Evolutionary conservation across 35 echinoderm and acorn worm species (phyloP).

Genomic region (Ophiothrix spiculata): DNA sequence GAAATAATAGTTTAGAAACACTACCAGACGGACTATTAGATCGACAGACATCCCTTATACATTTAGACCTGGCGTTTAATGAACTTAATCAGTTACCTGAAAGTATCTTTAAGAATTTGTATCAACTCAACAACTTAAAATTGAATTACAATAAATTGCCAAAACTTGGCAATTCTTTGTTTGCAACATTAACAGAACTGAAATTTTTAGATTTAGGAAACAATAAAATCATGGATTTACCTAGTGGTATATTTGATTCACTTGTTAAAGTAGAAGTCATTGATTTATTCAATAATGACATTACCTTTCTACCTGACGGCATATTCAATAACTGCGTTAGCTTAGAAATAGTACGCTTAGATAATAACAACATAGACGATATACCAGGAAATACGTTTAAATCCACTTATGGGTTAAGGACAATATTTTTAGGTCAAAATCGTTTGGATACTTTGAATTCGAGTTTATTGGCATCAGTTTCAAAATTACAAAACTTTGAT

Average conservation of each 20-base stretch:
- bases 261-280: not conserved
- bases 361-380: not conserved
- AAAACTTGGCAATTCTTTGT: not conserved
- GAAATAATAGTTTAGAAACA: not conserved
- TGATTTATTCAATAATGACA: not conserved
- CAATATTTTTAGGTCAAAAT: not conserved
- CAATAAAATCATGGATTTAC: not conserved
- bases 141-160: not conserved
- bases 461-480: not conserved
- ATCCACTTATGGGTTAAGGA: not conserved
- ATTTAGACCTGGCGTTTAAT: not conserved
- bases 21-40: not conserved
- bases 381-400: not conserved
- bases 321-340: not conserved
- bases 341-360: not conserved
- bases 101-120: not conserved
- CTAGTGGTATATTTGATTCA: not conserved
- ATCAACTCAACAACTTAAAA: not conserved
- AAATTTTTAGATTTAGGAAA: not conserved
- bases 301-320: not conserved
- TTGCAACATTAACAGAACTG: not conserved
- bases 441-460: not conserved
- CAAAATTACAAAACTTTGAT: not conserved
- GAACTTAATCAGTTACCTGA: not conserved
- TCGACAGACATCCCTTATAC: not conserved